Evolutionary conservation across 2,797 vertebrate genomes (phyloP).

Genomic region (Oreochromis mossambicus): DNA sequence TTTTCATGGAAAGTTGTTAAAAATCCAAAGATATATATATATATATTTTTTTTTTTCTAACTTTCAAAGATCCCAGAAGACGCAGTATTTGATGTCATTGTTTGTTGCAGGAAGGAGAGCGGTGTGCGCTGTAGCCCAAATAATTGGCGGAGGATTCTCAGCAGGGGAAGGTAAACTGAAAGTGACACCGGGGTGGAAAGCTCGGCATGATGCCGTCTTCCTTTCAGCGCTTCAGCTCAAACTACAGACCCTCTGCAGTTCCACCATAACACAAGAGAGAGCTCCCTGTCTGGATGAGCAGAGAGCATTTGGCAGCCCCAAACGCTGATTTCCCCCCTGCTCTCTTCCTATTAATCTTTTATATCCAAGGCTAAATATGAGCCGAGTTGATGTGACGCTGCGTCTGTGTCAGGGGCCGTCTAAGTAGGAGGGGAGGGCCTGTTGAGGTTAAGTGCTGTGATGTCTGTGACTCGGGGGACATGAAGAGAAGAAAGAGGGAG

Average conservation of each 20-base stretch:
- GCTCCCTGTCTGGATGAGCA: slow-evolving; percentile 33
- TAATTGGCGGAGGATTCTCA: slow-evolving; percentile 68
- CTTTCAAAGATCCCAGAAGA: slow-evolving; percentile 48
- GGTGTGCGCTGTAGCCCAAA: slow-evolving; percentile 58
- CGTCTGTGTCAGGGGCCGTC: slow-evolving; percentile 55
- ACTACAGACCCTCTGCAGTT: slow-evolving; percentile 49
- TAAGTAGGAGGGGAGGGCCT: slow-evolving; percentile 46
- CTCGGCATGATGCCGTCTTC: slow-evolving; percentile 59
- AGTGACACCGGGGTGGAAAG: slow-evolving; percentile 63
- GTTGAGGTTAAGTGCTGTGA: slow-evolving; percentile 78
- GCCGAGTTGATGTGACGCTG: slow-evolving; percentile 68
- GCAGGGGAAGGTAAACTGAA: slow-evolving; percentile 74
- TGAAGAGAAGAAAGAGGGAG: slow-evolving; percentile 3
- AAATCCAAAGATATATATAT: background rate
- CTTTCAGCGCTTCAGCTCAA: slow-evolving; percentile 53
- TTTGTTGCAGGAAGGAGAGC: slow-evolving; percentile 44
- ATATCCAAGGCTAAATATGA: slow-evolving; percentile 71
- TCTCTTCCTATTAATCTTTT: slow-evolving; percentile 72
- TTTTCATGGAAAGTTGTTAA: slow-evolving; percentile 44
- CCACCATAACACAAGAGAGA: slow-evolving; percentile 27
- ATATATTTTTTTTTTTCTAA: background rate
- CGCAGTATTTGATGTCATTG: slow-evolving; percentile 54
- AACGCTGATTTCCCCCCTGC: slow-evolving; percentile 12
- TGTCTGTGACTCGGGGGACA: slow-evolving; percentile 61
- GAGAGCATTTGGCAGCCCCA: slow-evolving; percentile 44